Evolutionary conservation across 2,113 vertebrate species (phyloP).

Genomic region (Heterotilapia buettikoferi): DNA sequence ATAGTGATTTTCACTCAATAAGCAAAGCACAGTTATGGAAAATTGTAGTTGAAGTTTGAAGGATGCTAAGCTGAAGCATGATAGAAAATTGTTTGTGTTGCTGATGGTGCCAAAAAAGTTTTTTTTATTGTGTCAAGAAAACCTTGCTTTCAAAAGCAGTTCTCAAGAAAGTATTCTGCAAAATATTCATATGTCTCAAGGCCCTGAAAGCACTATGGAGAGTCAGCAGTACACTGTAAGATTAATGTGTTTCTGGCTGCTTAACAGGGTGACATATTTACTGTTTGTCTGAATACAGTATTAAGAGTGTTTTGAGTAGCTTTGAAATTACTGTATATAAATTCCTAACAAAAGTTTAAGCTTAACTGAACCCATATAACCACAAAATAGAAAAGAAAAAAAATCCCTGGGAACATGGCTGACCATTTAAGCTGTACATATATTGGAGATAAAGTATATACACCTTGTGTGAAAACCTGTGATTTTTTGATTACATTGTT

Average conservation of each 20-base stretch:
- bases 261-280: constrained; percentile 17
- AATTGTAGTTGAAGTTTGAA: not conserved
- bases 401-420: not conserved
- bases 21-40: not conserved
- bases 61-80: not conserved
- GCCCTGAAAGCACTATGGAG: constrained; percentile 18
- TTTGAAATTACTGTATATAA: not conserved
- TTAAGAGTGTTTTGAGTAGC: not conserved
- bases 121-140: not conserved
- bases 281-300: constrained; percentile 1
- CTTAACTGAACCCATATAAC: not conserved
- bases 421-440: not conserved
- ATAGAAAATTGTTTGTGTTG: not conserved
- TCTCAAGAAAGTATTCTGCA: not conserved
- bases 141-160: not conserved
- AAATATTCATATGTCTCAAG: constrained; percentile 13
- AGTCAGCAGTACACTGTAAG: constrained; percentile 23
- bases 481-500: not conserved
- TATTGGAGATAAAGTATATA: not conserved
- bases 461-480: not conserved
- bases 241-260: constrained; percentile 21
- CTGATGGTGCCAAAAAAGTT: not conserved
- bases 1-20: not conserved
- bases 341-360: not conserved
- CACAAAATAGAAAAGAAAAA: not conserved